A percentile compares a stretch with the other conserved stretches of the same genome.
Evolutionary conservation across 2,797 vertebrate species (phyloP).

Genomic region (Odontamblyopus lacepedii): DNA sequence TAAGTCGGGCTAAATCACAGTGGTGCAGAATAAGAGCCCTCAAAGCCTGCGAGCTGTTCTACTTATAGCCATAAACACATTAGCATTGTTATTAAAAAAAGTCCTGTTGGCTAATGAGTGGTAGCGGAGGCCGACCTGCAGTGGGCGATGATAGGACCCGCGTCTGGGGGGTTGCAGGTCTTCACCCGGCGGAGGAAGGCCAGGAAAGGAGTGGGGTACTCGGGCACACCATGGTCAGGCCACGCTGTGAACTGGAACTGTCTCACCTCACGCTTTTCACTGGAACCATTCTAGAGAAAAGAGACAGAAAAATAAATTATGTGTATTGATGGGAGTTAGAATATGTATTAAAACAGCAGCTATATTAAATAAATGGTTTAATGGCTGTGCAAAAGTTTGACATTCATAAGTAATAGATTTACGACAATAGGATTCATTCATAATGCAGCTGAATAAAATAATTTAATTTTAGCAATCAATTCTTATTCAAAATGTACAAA

Average conservation of each 20-base stretch:
- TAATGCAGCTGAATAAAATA: no score
- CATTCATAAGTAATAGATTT: background rate
- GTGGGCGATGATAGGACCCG: slow-evolving; percentile 93
- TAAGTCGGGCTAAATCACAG: slow-evolving; percentile 18
- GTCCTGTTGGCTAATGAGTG: background rate
- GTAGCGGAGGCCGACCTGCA: slow-evolving; percentile 85
- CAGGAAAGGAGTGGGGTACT: slow-evolving; percentile 96
- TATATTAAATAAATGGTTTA: background rate
- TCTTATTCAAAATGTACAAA: background rate
- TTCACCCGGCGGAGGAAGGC: slow-evolving; percentile 97
- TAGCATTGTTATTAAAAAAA: slow-evolving; percentile 8
- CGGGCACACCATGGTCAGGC: slow-evolving; percentile 96
- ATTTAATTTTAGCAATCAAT: background rate
- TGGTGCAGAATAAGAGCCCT: background rate
- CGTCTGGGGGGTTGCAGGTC: slow-evolving; percentile 95
- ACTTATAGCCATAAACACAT: slow-evolving; percentile 2
- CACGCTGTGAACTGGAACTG: slow-evolving; percentile 99
- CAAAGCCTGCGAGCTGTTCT: slow-evolving; percentile 19
- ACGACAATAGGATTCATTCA: no score
- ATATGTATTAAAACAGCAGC: background rate
- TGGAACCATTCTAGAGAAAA: slow-evolving; percentile 89
- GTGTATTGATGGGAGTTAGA: background rate
- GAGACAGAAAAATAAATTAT: background rate
- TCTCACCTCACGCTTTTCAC: slow-evolving; percentile 95
- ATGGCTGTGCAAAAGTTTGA: background rate